phyloP scores from a whole-genome alignment of 2,888 invertebrate genomes.

The Linnaemya tessellans region DNA sequence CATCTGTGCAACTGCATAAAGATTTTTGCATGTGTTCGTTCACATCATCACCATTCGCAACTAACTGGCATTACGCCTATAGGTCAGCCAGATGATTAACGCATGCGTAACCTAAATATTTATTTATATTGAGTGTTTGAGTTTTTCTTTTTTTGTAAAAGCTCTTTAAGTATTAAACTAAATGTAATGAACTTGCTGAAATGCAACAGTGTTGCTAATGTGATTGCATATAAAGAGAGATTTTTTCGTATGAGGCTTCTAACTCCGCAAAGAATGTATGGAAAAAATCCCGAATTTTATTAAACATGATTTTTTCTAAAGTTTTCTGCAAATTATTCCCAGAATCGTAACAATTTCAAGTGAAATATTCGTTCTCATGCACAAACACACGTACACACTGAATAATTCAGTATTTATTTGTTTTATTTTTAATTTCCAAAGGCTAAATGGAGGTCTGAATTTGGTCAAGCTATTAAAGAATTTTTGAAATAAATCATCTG shows the following conservation, averaged over 20 bases:
- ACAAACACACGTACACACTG: background rate
- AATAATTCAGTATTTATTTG: conserved; percentile 3
- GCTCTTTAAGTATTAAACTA: conserved; percentile 40
- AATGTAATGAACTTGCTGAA: conserved; percentile 33
- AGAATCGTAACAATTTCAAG: background rate
- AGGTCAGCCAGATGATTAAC: conserved; percentile 66
- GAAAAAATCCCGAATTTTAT: too few relatives aligned
- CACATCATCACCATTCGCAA: conserved; percentile 1
- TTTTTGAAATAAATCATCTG: conserved; percentile 47
- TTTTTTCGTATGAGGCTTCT: too few relatives aligned
- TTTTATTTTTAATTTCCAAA: conserved; percentile 36
- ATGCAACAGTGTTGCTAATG: conserved; percentile 26
- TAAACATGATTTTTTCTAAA: background rate
- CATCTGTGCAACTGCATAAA: background rate
- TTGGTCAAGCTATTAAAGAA: conserved; percentile 44
- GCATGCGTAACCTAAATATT: conserved; percentile 71
- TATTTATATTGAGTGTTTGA: conserved; percentile 35
- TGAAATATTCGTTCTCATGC: background rate
- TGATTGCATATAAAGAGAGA: too few relatives aligned
- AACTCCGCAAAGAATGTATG: background rate
- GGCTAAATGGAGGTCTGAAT: conserved; percentile 41
- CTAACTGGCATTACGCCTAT: conserved; percentile 47
- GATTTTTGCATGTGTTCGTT: conserved; percentile 27
- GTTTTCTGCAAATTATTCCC: background rate
- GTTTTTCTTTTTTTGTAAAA: conserved; percentile 4